Percentiles rank a stretch among this genome's conserved stretches.
These are phyloP conservation scores for Spisula subtruncata DNA, from an alignment of 2,888 invertebrate genomes.

Conservation along the genomic window DNA sequence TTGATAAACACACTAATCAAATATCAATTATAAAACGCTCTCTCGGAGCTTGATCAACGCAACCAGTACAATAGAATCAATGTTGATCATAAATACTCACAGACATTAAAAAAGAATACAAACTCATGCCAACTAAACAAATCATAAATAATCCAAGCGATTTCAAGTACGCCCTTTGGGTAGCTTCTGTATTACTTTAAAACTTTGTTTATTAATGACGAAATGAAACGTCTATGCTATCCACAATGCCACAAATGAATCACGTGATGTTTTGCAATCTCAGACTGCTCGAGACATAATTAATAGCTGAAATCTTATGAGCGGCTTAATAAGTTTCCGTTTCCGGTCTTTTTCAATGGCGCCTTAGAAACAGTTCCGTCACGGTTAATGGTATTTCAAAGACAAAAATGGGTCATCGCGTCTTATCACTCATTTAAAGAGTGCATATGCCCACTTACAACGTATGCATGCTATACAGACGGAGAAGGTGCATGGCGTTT, in stretches of 20 bases:
- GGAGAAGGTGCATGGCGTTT: background rate
- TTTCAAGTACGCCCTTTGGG: background rate
- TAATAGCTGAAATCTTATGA: constrained; percentile 16
- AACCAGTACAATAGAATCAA: background rate
- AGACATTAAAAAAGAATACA: background rate
- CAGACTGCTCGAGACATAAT: background rate
- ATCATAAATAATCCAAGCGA: background rate
- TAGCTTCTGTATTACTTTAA: background rate
- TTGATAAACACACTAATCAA: background rate
- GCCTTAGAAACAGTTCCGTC: background rate
- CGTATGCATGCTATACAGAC: background rate
- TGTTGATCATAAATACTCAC: background rate
- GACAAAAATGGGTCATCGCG: background rate
- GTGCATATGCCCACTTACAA: background rate
- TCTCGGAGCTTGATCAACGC: background rate
- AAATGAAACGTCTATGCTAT: background rate
- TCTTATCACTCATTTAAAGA: background rate
- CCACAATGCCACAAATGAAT: background rate
- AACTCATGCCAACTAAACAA: background rate
- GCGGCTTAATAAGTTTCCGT: background rate
- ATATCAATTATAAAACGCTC: background rate
- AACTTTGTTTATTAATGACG: background rate
- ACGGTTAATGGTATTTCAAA: background rate
- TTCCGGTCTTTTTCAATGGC: background rate
- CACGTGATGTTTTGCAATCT: background rate